Evolutionary conservation across 2,797 vertebrate species (phyloP), one percentile per base, ranked within the genome.

Genomic region (Macropodus opercularis): DNA sequence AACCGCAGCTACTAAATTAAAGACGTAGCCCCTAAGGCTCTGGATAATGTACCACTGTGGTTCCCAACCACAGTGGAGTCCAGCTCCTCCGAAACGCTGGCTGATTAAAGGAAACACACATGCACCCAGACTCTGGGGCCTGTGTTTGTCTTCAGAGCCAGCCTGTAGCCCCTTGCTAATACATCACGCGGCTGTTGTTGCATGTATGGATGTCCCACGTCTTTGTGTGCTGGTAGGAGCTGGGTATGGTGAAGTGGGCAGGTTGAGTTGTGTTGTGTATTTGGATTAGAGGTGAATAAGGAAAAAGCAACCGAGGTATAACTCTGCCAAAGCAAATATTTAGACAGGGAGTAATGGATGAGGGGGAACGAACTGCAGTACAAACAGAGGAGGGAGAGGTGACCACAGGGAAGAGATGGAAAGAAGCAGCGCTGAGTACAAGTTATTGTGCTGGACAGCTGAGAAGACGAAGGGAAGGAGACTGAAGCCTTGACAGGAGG

Each of bases 1-100:
- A 69, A 87, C 86, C 81, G 46, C 80, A 87, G 85, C 81, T 83
- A 71, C 87, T 84, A 88, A 91, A 93, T 93, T 89, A 93, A 91
- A 93, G 92, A 87, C 88, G 72, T 71, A 38, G 63, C 79, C 71
- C 80, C 82, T 40, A 53, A 76, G 79, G 75, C 77, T 77, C 78
- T 84, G 84, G 83, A 86, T 81, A 83, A 72, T 34, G 70, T 79
- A 72, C 75, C 31, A 69, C 55, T 84, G 84, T 39, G 85, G 85
- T 84, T 80, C 36, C 38, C 14, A 22, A 88, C 88, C 85, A 53
- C 87, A 84, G 67, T 6, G 12, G 64, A 77, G 75, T 44, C 72
- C 75, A 68, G 81, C 76, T 86, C 77, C 81, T 89, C 80, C 75
- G 74, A 69, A 84, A 80, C 51, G 40, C 50, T 52, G 75, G 55